Percentiles rank a stretch among this genome's conserved stretches.
phyloP scores from a whole-genome alignment of 1,140 invertebrate species.

The Cydia fagiglandana region DNA sequence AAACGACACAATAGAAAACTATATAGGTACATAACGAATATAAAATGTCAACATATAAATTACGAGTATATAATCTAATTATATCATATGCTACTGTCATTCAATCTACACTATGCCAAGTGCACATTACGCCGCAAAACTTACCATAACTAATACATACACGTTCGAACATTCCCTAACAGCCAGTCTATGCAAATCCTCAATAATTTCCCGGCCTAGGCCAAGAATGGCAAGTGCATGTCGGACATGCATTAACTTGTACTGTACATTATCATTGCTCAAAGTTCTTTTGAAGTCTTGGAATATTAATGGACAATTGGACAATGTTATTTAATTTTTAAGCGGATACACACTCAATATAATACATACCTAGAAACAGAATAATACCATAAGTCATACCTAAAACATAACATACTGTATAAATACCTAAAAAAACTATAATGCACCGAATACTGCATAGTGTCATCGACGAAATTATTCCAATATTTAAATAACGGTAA shows the following conservation, averaged over 20 bases:
- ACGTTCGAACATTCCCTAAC: background rate
- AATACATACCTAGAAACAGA: too few relatives aligned
- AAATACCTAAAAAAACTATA: too few relatives aligned
- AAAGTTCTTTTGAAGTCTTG: background rate
- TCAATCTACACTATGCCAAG: background rate
- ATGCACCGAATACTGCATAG: background rate
- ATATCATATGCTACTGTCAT: background rate
- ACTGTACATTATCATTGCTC: background rate
- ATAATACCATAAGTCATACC: too few relatives aligned
- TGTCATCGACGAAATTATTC: background rate
- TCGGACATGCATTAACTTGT: background rate
- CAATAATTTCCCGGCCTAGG: background rate
- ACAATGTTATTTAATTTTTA: too few relatives aligned
- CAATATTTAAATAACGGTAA: slow-evolving; percentile 6
- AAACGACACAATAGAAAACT: too few relatives aligned
- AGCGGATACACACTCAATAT: too few relatives aligned
- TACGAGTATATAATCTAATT: too few relatives aligned
- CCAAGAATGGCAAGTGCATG: background rate
- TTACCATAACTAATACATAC: background rate
- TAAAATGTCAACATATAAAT: too few relatives aligned
- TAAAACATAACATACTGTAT: too few relatives aligned
- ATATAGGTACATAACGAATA: too few relatives aligned
- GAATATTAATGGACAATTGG: background rate
- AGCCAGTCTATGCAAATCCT: background rate
- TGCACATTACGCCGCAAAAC: background rate